Percentiles rank a stretch among this genome's conserved stretches.
phyloP scores from a whole-genome alignment of 2,113 vertebrate species.

The Calidris pygmaea region DNA sequence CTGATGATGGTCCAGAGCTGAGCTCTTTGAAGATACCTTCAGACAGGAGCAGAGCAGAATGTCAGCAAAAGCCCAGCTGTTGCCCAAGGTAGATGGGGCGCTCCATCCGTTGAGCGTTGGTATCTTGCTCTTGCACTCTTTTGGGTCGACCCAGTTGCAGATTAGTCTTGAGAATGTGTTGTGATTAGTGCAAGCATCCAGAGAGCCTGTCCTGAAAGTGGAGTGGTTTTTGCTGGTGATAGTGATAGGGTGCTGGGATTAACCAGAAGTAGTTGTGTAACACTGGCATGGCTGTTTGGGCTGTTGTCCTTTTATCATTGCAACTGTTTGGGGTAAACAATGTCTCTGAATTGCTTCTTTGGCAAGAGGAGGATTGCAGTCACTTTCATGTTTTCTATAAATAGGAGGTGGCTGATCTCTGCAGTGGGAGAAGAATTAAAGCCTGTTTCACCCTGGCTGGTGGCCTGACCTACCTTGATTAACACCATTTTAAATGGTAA shows the following conservation, averaged over 20 bases:
- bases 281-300: neutral
- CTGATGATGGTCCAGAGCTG: neutral
- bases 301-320: conserved; percentile 29
- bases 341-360: neutral
- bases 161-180: rapidly evolving
- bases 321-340: conserved; percentile 9
- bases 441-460: neutral
- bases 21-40: neutral
- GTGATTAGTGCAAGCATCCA: neutral
- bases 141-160: neutral
- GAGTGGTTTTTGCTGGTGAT: neutral
- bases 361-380: conserved; percentile 23
- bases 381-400: conserved; percentile 44
- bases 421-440: neutral
- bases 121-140: neutral
- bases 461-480: neutral
- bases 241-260: neutral
- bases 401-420: conserved; percentile 32
- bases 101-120: rapidly evolving
- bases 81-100: neutral
- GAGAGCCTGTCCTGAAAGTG: neutral
- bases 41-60: neutral
- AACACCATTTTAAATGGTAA: neutral
- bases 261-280: neutral
- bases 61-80: neutral